Evolutionary conservation across 2,888 invertebrate genomes (phyloP).

Genomic region (Psylliodes chrysocephalus): DNA sequence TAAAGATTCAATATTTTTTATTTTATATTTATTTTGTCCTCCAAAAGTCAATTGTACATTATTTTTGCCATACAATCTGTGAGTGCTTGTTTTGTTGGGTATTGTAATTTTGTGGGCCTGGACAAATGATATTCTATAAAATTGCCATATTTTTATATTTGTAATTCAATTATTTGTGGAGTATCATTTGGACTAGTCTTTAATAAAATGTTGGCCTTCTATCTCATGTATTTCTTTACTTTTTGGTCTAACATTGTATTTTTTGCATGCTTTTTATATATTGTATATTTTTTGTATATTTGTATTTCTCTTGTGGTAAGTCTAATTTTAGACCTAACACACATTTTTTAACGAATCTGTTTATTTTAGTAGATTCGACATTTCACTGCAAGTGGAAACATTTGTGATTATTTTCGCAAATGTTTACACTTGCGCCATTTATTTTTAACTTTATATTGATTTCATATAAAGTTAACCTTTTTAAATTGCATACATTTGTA

Average conservation of each 20-base stretch:
- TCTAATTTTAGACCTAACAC: slow-evolving; percentile 49
- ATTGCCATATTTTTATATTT: slow-evolving; percentile 4
- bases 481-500: slow-evolving; percentile 46
- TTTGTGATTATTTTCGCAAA: slow-evolving; percentile 25
- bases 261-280: slow-evolving; percentile 60
- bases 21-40: slow-evolving; percentile 44
- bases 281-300: slow-evolving; percentile 51
- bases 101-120: slow-evolving; percentile 52
- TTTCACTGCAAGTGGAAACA: slow-evolving; percentile 22
- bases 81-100: slow-evolving; percentile 57
- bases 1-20: slow-evolving; percentile 47
- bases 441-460: slow-evolving; percentile 32
- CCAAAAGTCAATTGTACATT: slow-evolving; percentile 36
- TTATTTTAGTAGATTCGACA: slow-evolving; percentile 22
- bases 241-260: slow-evolving; percentile 62
- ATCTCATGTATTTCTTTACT: slow-evolving; percentile 63
- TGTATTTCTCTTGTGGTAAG: slow-evolving; percentile 40
- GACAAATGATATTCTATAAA: slow-evolving; percentile 47
- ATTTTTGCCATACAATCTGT: slow-evolving; percentile 61
- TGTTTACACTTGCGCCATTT: too few species aligned
- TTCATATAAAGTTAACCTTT: slow-evolving; percentile 29
- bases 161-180: slow-evolving; percentile 18
- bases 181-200: slow-evolving; percentile 50
- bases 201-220: slow-evolving; percentile 65
- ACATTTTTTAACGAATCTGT: slow-evolving; percentile 28